Conservation (phyloP, 1,140 invertebrate genomes). For the Caerostris extrusa region DNA sequence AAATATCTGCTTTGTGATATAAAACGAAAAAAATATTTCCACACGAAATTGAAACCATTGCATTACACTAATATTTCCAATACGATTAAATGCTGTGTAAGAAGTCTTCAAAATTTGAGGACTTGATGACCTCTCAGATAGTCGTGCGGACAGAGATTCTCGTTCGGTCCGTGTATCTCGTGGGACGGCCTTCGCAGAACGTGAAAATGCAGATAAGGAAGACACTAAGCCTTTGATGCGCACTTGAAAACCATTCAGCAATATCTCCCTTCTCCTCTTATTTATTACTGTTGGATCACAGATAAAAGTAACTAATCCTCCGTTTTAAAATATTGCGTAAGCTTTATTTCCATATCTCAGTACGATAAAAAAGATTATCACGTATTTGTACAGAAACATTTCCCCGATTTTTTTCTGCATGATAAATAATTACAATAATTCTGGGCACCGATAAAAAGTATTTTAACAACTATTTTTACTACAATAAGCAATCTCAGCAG, state of each 20-base stretch:
- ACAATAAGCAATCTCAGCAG: too few species aligned
- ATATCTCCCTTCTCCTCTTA: not conserved
- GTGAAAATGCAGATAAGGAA: slow-evolving; percentile 10
- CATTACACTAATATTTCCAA: too few species aligned
- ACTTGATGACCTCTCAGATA: not conserved
- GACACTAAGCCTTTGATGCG: not conserved
- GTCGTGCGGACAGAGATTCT: not conserved
- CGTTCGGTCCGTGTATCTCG: not conserved
- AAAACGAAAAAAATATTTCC: too few species aligned
- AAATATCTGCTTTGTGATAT: too few species aligned
- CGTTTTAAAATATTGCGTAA: not conserved
- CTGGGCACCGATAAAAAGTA: too few species aligned
- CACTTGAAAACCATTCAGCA: not conserved
- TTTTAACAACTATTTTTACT: too few species aligned
- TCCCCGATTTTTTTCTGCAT: too few species aligned
- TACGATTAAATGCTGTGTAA: too few species aligned
- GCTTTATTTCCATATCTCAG: not conserved
- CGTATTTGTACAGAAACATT: too few species aligned
- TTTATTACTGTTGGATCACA: not conserved
- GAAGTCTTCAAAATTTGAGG: not conserved
- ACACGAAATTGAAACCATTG: too few species aligned
- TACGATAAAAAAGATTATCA: not conserved
- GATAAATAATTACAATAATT: too few species aligned
- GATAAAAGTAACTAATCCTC: not conserved
- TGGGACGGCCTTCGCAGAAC: not conserved